phyloP scores from a whole-genome alignment of 2,113 vertebrate species.

The Oxyruncus cristatus region DNA sequence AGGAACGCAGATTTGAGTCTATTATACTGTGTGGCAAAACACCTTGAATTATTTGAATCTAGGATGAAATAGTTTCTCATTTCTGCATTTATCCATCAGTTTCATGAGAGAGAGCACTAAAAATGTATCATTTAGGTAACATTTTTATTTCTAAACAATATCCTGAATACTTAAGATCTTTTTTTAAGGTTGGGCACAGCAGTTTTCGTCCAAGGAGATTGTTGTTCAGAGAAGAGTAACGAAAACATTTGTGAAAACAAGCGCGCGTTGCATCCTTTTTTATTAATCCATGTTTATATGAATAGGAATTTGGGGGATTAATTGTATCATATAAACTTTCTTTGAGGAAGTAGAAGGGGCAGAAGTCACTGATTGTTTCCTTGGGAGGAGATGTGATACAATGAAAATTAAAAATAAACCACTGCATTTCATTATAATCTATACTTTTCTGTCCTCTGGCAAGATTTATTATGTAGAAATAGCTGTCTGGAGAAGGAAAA shows the following conservation, averaged over 20 bases:
- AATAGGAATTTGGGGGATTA: not conserved
- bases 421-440: not conserved
- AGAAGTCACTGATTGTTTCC: not conserved
- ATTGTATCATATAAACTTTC: not conserved
- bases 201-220: not conserved
- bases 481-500: not conserved
- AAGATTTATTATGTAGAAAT: conserved; percentile 15
- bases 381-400: not conserved
- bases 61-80: not conserved
- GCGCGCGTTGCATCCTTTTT: not conserved
- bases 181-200: not conserved
- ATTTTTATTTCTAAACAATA: not conserved
- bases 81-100: not conserved
- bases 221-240: not conserved
- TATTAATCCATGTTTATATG: not conserved
- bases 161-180: not conserved
- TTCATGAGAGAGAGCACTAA: not conserved
- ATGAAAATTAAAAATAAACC: not conserved
- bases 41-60: not conserved
- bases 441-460: not conserved
- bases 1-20: not conserved
- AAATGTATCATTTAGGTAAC: not conserved
- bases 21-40: not conserved
- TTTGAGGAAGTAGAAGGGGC: not conserved
- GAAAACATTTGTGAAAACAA: not conserved